Percentiles rank a stretch among this genome's conserved stretches.
phyloP scores from a whole-genome alignment of 2,888 invertebrate genomes.

The Synergus umbraculus region DNA sequence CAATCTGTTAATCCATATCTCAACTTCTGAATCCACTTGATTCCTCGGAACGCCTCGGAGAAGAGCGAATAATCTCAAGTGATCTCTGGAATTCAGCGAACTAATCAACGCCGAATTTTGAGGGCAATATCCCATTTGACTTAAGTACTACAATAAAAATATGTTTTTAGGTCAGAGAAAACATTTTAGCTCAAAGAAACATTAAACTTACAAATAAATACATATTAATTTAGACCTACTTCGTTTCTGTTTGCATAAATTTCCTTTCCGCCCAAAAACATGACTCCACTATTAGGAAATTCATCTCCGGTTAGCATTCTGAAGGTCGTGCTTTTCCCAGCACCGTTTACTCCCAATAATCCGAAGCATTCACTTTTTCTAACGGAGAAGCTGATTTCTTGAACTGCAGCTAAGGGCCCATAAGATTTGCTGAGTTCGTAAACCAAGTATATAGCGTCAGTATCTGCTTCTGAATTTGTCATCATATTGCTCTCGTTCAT shows the following conservation, averaged over 20 bases:
- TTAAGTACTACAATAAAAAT: conserved; percentile 81
- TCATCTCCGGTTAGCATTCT: conserved; percentile 94
- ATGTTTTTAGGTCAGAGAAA: neutral
- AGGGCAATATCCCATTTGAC: conserved; percentile 92
- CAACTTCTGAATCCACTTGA: conserved; percentile 78
- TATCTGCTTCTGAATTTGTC: conserved; percentile 56
- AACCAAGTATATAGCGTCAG: conserved; percentile 77
- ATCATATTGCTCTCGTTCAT: conserved; percentile 45
- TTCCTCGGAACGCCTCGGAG: conserved; percentile 83
- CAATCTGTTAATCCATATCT: conserved; percentile 81
- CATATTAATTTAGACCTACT: conserved; percentile 55
- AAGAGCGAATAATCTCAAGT: conserved; percentile 84
- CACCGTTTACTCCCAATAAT: conserved; percentile 90
- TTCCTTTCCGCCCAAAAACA: conserved; percentile 66
- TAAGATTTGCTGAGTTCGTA: conserved; percentile 87
- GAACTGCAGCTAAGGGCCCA: conserved; percentile 86
- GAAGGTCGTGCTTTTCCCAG: conserved; percentile 93
- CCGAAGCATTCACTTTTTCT: conserved; percentile 89
- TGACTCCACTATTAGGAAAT: conserved; percentile 68
- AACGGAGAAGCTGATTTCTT: conserved; percentile 85
- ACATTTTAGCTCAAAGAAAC: no score
- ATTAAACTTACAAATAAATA: neutral
- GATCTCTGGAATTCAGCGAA: conserved; percentile 87
- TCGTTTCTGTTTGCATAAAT: conserved; percentile 60
- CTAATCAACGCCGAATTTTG: conserved; percentile 91